Conservation (phyloP, 1,140 invertebrate genomes). For the Zaprionus vittiger region DNA sequence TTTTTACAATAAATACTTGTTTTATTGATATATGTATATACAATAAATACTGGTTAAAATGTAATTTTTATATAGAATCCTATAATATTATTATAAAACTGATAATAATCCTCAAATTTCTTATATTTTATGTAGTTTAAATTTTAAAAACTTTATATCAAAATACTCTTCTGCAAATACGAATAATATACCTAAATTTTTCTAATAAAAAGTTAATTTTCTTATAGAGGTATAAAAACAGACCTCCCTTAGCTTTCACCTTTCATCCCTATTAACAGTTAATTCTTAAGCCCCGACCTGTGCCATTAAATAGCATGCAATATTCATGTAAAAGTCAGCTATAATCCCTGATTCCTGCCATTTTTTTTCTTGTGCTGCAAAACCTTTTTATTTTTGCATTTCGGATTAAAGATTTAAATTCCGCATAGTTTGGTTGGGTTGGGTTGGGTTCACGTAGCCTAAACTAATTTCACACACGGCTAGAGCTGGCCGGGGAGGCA, state of each 20-base stretch:
- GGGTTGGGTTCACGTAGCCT: slow-evolving; percentile 22
- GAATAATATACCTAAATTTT: neutral
- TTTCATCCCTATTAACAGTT: neutral
- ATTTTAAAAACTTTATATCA: too few relatives aligned
- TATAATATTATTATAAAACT: too few relatives aligned
- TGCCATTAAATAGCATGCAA: neutral
- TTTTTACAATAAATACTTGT: too few relatives aligned
- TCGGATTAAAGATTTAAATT: slow-evolving; percentile 26
- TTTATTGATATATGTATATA: too few relatives aligned
- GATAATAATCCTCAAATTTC: too few relatives aligned
- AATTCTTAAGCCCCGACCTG: neutral
- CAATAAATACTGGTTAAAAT: too few relatives aligned
- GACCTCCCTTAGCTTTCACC: too few relatives aligned
- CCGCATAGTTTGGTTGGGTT: neutral
- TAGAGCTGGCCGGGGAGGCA: slow-evolving; percentile 18
- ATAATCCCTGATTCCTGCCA: neutral
- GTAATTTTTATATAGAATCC: too few relatives aligned
- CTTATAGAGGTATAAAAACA: neutral
- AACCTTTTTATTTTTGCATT: slow-evolving; percentile 4
- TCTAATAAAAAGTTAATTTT: neutral
- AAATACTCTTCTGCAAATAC: neutral
- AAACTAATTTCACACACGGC: slow-evolving; percentile 70
- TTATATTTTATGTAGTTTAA: too few relatives aligned
- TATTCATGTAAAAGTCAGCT: neutral
- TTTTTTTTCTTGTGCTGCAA: neutral